Evolutionary conservation across 1,140 invertebrate genomes (phyloP), one percentile per base, ranked within the genome.

Genomic region (Helicoverpa armigera): DNA sequence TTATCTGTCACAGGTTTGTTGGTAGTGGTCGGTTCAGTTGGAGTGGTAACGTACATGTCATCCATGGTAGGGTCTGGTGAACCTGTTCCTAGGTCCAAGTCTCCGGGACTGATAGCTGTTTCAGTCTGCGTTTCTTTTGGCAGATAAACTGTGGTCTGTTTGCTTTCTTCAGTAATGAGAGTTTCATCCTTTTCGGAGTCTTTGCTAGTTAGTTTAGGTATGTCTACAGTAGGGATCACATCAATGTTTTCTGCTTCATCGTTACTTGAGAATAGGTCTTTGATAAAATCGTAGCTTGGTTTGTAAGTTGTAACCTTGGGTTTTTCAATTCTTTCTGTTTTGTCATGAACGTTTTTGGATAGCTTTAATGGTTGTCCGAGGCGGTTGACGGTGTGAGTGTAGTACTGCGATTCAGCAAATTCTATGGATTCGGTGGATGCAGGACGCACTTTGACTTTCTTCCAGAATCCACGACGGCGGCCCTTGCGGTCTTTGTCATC

Each of bases 371-470:
- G 74, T 63, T 93, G 82, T 9, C 92, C 92, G 3, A 96, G 87
- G 35, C 91, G 89, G 83, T 96, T 96, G 9, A 93, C 92, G 11
- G 93, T 91, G 80, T 91, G 92, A 7, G 89, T 79, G 83, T 95
- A 95, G 85, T 94, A 95, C 82, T 97, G 97, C 1, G 97, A 97
- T 88, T 97, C 97, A 1, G 97, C 97, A 16, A 95, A 96, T 86
- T 97, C 97, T 23, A 97, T 96, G 35, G 95, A 95, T 89, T 97
- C 97, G 69, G 91, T 89, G 51, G 87, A 86, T 2, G 95, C 90
- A 3, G 96, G 95, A 74, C 95, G 90, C 14, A 96, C 95, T 83
- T 96, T 95, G 2, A 97, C 95, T 82, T 96, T 95, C 84, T 96
- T 96, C 96, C 96, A 97, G 87, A 96, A 96, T 29, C 96, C 97